Evolutionary conservation across 2,113 vertebrate genomes (phyloP), one percentile per base, ranked within the genome.

Genomic region (Salvelinus namaycush): DNA sequence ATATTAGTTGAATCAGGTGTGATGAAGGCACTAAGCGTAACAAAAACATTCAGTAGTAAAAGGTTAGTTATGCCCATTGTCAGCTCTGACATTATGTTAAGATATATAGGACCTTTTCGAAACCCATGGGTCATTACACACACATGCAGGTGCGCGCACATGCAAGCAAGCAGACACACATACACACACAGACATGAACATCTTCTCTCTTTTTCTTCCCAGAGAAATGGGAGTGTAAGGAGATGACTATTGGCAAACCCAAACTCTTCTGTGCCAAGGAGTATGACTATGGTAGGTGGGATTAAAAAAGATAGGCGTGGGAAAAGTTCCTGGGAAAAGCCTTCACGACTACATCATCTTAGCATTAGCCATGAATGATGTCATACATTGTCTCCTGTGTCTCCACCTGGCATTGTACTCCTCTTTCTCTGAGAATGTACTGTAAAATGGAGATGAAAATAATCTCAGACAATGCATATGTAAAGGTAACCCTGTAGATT

Each of bases 191-290:
- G 66, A 51, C 11, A 51, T 11, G 1, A 11, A 51, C 11, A 51
- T 31, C 16, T 20, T 14, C 68, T 62, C 27, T 51, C 88, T 87
- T 88, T 29, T 88, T 29, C 77, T 78, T 44, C 27, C 22, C 87
- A 99, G 97, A 96, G 88, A 98, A 97, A 93, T 99, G 97, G 70
- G 93, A 97, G 77, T 98, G 97, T 90, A 95, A 95, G 80, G 96
- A 96, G 73, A 95, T 95, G 74, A 89, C 92, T 27, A 92, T 98
- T 68, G 92, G 91, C 90, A 96, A 93, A 76, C 84, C 95, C 68
- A 96, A 96, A 90, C 80, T 93, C 72, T 97, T 99, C 91, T 99
- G 97, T 5, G 91, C 87, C 70, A 96, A 96, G 89, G 96, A 96
- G 83, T 97, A 97, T 76, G 95, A 96, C 72, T 99, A 96, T 1